Evolutionary conservation across 53 echinoderm and acorn worm species (phyloP).

Genomic region (Antedon mediterranea): DNA sequence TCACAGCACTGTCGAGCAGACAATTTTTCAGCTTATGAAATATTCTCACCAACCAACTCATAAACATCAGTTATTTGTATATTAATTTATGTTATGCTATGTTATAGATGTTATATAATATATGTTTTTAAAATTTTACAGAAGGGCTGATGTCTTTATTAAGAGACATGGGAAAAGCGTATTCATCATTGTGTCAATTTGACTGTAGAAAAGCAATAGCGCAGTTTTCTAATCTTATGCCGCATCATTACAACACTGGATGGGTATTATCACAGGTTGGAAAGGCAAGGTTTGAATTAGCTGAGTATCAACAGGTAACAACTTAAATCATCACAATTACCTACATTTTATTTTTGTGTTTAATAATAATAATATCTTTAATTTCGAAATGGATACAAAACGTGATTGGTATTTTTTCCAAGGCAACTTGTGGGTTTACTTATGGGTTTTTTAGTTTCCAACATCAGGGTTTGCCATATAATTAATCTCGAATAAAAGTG

Average conservation of each 20-base stretch:
- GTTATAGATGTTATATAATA: neutral
- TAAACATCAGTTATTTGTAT: too few species aligned
- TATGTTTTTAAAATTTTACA: conserved; percentile 16
- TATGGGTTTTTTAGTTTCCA: too few species aligned
- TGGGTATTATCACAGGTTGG: conserved; percentile 91
- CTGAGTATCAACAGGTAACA: conserved; percentile 78
- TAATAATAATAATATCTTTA: too few species aligned
- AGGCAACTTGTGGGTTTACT: too few species aligned
- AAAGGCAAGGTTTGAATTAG: conserved; percentile 70
- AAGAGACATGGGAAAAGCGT: conserved; percentile 81
- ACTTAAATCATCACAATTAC: too few species aligned
- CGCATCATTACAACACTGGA: conserved; percentile 90
- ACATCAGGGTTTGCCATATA: too few species aligned
- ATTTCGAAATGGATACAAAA: too few species aligned
- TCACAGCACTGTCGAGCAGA: too few species aligned
- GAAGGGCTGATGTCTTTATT: conserved; percentile 83
- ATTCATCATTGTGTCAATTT: conserved; percentile 64
- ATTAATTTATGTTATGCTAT: neutral
- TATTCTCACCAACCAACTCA: neutral
- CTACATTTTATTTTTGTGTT: too few species aligned
- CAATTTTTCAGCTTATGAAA: too few species aligned
- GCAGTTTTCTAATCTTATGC: conserved; percentile 58
- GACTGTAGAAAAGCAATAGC: conserved; percentile 78
- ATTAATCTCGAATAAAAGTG: too few species aligned
- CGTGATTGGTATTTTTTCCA: too few species aligned